phyloP scores from a whole-genome alignment of 2,797 vertebrate genomes.

The Hyperoplus lanceolatus region DNA sequence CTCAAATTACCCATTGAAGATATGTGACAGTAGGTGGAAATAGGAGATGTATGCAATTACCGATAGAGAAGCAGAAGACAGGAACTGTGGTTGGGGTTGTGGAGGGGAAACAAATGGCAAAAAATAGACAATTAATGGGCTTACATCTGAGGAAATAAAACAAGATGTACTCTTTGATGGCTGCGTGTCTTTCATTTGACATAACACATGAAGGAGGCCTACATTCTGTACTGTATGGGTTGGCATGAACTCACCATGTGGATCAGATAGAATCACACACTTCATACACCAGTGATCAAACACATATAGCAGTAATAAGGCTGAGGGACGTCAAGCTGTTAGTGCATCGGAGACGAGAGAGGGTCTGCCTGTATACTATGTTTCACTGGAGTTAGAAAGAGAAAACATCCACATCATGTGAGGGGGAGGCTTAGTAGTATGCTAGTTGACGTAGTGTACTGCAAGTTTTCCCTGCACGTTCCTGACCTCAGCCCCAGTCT shows the following conservation, averaged over 20 bases:
- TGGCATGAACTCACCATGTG: constrained; percentile 25
- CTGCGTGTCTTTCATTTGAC: constrained; percentile 46
- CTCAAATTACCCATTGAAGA: constrained; percentile 28
- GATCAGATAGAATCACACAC: constrained; percentile 47
- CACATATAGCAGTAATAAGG: constrained; percentile 36
- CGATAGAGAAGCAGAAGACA: constrained; percentile 24
- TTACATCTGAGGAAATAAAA: constrained; percentile 25
- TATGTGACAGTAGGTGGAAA: constrained; percentile 19
- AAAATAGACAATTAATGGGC: constrained; percentile 37
- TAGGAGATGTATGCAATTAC: constrained; percentile 23
- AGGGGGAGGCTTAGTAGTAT: constrained; percentile 28
- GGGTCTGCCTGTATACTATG: constrained; percentile 8
- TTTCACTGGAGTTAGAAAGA: constrained; percentile 25
- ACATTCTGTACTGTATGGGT: constrained; percentile 16
- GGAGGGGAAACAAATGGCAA: constrained; percentile 11
- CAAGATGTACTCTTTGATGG: constrained; percentile 27
- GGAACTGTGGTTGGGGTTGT: constrained; percentile 16
- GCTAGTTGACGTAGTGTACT: constrained; percentile 43
- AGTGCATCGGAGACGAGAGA: background rate
- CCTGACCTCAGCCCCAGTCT: constrained; percentile 73
- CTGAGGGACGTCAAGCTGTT: constrained; percentile 50
- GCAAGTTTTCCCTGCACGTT: constrained; percentile 69
- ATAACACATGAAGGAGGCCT: constrained; percentile 21
- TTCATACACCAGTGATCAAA: constrained; percentile 54
- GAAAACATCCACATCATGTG: constrained; percentile 26